Evolutionary conservation across 2,113 vertebrate genomes (phyloP).

Genomic region (Paradoxurus hermaphroditus): DNA sequence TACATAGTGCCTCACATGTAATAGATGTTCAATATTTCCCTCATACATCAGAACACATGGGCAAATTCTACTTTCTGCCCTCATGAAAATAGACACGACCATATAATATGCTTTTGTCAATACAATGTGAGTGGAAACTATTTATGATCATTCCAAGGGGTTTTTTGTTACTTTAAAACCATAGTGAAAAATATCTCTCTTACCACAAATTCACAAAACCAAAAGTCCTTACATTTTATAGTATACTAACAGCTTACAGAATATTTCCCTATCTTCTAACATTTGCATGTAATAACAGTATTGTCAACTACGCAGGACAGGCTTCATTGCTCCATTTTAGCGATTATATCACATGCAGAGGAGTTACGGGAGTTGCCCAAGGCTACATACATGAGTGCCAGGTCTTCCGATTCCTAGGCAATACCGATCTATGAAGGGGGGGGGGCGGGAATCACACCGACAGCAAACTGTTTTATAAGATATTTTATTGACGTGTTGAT

Average conservation of each 20-base stretch:
- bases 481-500: neutral
- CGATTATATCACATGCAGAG: neutral
- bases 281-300: neutral
- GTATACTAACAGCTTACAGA: neutral
- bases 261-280: neutral
- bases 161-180: conserved; percentile 13
- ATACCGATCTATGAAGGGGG: neutral
- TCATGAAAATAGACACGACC: neutral
- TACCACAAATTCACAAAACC: neutral
- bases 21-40: neutral
- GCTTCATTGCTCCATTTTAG: neutral
- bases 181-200: neutral
- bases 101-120: neutral
- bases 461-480: neutral
- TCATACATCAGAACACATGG: neutral
- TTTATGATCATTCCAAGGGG: neutral
- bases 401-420: neutral
- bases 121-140: neutral
- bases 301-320: neutral
- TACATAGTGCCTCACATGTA: neutral
- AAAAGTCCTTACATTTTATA: neutral
- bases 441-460: neutral
- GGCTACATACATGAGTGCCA: neutral
- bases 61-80: neutral
- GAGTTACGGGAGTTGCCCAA: neutral